Conservation (phyloP, 2,888 invertebrate genomes). For the Scelioninae gen. 2 region DNA sequence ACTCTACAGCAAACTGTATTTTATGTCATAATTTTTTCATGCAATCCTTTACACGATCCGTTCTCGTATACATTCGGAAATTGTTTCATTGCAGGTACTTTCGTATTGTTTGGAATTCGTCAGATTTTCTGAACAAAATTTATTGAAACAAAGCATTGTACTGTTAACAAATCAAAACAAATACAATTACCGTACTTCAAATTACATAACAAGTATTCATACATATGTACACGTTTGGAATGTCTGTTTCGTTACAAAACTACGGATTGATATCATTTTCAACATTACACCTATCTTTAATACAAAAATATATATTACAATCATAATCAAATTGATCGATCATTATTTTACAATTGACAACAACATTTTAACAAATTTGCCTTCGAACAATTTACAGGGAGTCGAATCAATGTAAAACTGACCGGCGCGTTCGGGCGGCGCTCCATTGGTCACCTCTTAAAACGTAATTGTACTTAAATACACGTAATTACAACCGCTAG, state of each 20-base stretch:
- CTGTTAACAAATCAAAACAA: slow-evolving; percentile 40
- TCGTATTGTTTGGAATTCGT: slow-evolving; percentile 44
- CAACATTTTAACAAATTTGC: slow-evolving; percentile 11
- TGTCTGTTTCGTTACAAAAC: slow-evolving; percentile 39
- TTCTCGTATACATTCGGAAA: slow-evolving; percentile 20
- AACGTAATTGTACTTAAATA: slow-evolving; percentile 42
- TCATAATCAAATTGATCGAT: slow-evolving; percentile 25
- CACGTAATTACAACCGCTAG: slow-evolving; percentile 33
- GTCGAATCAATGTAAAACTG: slow-evolving; percentile 10
- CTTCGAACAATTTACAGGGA: slow-evolving; percentile 13
- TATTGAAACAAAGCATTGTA: slow-evolving; percentile 24
- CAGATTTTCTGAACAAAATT: slow-evolving; percentile 21
- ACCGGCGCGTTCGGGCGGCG: slow-evolving; percentile 1
- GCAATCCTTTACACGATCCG: not conserved
- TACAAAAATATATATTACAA: slow-evolving; percentile 53
- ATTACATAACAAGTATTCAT: slow-evolving; percentile 42
- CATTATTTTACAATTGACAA: slow-evolving; percentile 11
- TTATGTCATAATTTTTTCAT: not conserved
- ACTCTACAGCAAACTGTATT: not conserved
- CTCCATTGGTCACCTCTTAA: slow-evolving; percentile 22
- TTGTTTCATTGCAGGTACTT: slow-evolving; percentile 47
- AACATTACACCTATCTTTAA: slow-evolving; percentile 35
- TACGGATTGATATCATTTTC: slow-evolving; percentile 27
- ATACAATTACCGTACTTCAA: slow-evolving; percentile 18
- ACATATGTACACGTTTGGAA: slow-evolving; percentile 50